A percentile compares a stretch with the other conserved stretches of the same genome.
Conservation (phyloP, 2,888 invertebrate genomes). For the Lampropteryx suffumata region DNA sequence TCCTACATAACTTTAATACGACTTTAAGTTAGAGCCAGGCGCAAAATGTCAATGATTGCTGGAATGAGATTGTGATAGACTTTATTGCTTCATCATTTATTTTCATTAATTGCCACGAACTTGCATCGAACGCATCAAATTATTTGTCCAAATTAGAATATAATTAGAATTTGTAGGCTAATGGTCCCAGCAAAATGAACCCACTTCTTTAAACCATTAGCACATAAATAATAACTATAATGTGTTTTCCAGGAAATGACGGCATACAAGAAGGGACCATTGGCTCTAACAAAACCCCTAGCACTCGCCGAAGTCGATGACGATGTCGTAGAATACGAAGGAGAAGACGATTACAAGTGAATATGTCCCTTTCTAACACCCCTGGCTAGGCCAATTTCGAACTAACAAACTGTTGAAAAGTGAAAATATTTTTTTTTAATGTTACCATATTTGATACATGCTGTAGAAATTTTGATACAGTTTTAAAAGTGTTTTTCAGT, state of each 20-base stretch:
- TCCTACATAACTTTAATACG: too few relatives aligned
- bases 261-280: conserved; percentile 88
- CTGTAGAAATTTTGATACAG: conserved; percentile 27
- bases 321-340: conserved; percentile 85
- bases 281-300: conserved; percentile 63
- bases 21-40: too few relatives aligned
- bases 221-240: background rate
- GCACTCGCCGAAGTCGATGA: conserved; percentile 72
- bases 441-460: conserved; percentile 27
- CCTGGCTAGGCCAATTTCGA: conserved; percentile 22
- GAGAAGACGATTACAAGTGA: conserved; percentile 85
- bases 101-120: too few relatives aligned
- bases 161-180: too few relatives aligned
- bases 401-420: conserved; percentile 30
- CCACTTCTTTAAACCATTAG: background rate
- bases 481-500: conserved; percentile 22
- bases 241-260: conserved; percentile 88
- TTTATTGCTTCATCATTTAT: too few relatives aligned
- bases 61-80: too few relatives aligned
- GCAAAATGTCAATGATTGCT: too few relatives aligned
- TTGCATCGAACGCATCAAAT: too few relatives aligned
- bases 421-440: conserved; percentile 28
- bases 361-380: conserved; percentile 9
- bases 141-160: too few relatives aligned
- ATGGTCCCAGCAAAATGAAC: too few relatives aligned